A percentile compares a stretch with the other conserved stretches of the same genome.
These are phyloP conservation scores for Enteromius argenteus DNA, from an alignment of 2,797 vertebrate species.

Conservation along the genomic window DNA sequence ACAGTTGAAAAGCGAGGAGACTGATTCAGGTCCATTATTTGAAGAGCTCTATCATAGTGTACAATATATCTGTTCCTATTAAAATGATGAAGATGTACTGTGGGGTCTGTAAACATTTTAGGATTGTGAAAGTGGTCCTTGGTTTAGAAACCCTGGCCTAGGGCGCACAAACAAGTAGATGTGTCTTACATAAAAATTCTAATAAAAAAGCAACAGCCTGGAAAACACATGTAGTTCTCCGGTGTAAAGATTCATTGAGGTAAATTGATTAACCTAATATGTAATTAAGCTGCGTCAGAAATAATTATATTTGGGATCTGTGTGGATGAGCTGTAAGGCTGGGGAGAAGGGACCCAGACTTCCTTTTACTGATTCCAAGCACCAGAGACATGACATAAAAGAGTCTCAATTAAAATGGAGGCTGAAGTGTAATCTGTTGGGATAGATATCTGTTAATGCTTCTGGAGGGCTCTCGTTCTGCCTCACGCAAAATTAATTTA, in stretches of 20 bases:
- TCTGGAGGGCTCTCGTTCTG: constrained; percentile 41
- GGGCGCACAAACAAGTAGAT: not conserved
- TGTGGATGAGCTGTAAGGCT: constrained; percentile 30
- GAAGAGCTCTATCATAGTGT: not conserved
- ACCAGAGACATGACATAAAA: constrained; percentile 58
- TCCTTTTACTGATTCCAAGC: constrained; percentile 32
- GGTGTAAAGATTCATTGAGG: constrained; percentile 15
- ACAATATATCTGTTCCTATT: not conserved
- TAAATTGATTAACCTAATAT: constrained; percentile 44
- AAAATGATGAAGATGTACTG: not conserved
- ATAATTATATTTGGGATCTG: constrained; percentile 47
- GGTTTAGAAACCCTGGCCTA: not conserved
- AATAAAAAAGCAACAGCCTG: not conserved
- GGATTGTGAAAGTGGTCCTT: not conserved
- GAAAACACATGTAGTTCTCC: constrained; percentile 1
- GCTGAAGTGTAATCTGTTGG: constrained; percentile 54
- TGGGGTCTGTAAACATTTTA: not conserved
- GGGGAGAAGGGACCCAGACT: constrained; percentile 25
- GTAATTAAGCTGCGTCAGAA: constrained; percentile 47
- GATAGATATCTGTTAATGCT: constrained; percentile 53
- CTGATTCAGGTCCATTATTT: not conserved
- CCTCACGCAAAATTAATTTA: constrained; percentile 52
- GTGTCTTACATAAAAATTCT: not conserved
- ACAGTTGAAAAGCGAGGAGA: not conserved
- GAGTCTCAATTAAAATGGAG: constrained; percentile 54